These are phyloP conservation scores for Ooceraea biroi DNA, from an alignment of 1,140 invertebrate species.

Conservation along the genomic window DNA sequence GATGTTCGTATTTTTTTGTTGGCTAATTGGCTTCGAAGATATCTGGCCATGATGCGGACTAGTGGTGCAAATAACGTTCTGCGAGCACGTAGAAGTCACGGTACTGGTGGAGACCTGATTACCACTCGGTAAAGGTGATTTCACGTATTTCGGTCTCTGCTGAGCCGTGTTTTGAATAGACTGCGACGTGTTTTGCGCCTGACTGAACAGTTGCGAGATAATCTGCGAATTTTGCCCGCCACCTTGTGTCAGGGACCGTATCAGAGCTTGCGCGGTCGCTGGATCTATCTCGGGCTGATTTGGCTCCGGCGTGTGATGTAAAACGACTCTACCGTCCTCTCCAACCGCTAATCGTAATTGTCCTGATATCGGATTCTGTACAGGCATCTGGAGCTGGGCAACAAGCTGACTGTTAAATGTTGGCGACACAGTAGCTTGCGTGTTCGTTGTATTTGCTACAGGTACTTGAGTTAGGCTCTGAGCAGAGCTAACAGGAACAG, in stretches of 20 bases:
- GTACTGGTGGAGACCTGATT: conserved; percentile 57
- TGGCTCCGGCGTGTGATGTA: conserved; percentile 85
- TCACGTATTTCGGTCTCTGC: conserved; percentile 78
- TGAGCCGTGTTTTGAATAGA: conserved; percentile 70
- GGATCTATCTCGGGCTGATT: conserved; percentile 85
- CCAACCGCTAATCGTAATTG: conserved; percentile 85
- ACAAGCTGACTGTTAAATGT: conserved; percentile 82
- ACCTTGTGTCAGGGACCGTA: conserved; percentile 82
- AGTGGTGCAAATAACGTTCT: conserved; percentile 73
- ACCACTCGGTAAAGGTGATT: conserved; percentile 74
- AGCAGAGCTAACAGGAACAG: conserved; percentile 69
- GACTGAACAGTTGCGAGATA: conserved; percentile 83
- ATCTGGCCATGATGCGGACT: conserved; percentile 78
- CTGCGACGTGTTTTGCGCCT: conserved; percentile 77
- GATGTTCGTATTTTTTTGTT: conserved; percentile 63
- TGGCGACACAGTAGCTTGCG: conserved; percentile 74
- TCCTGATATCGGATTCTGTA: conserved; percentile 84
- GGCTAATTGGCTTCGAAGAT: conserved; percentile 73
- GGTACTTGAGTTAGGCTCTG: conserved; percentile 78
- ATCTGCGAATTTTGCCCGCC: conserved; percentile 83
- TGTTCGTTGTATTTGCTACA: conserved; percentile 77
- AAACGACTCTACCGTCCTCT: conserved; percentile 86
- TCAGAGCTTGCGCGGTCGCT: conserved; percentile 83
- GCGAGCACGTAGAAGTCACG: conserved; percentile 71
- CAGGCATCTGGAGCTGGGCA: conserved; percentile 84